phyloP scores from a whole-genome alignment of 2,113 vertebrate genomes.

The Barbus barbus region DNA sequence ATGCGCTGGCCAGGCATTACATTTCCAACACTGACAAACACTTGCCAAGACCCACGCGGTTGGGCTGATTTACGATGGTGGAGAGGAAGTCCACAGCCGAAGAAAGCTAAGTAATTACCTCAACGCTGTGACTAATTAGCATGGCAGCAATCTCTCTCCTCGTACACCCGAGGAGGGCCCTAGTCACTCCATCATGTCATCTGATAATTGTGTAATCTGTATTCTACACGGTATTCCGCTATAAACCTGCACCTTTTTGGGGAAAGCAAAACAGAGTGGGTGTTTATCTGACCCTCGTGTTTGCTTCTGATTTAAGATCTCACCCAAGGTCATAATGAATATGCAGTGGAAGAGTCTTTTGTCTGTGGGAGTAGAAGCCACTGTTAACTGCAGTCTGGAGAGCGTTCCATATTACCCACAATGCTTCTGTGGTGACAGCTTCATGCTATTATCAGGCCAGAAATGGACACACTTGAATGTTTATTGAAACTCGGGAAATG shows the following conservation, averaged over 20 bases:
- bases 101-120: conserved; percentile 47
- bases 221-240: conserved; percentile 32
- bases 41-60: conserved; percentile 12
- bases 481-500: conserved; percentile 21
- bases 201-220: conserved; percentile 52
- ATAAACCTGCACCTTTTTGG: conserved; percentile 26
- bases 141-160: conserved; percentile 37
- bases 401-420: conserved; percentile 22
- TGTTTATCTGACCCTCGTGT: conserved; percentile 54
- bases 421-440: not conserved
- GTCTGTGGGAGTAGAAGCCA: not conserved
- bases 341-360: conserved; percentile 40
- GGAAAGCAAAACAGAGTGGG: conserved; percentile 43
- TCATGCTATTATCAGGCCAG: not conserved
- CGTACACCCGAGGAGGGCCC: conserved; percentile 17
- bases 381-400: conserved; percentile 16
- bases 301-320: conserved; percentile 47
- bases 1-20: not conserved
- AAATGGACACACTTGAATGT: not conserved
- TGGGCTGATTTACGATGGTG: conserved; percentile 28
- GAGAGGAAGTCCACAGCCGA: conserved; percentile 13
- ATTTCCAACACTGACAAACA: conserved; percentile 1
- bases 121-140: conserved; percentile 43
- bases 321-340: conserved; percentile 47
- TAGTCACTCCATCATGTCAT: conserved; percentile 47